Conservation (phyloP, 2,113 vertebrate species). For the Recurvirostra avosetta region DNA sequence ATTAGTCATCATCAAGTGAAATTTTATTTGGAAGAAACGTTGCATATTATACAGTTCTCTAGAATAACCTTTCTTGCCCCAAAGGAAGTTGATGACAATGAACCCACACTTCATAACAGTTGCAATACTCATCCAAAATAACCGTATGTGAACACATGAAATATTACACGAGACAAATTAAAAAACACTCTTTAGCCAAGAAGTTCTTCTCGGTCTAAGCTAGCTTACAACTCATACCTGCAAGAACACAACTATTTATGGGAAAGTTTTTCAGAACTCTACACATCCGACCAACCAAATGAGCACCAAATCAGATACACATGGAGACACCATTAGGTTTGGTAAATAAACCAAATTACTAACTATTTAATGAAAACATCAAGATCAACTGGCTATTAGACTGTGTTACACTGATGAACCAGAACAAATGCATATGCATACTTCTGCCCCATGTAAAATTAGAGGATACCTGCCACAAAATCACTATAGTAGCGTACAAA, state of each 20-base stretch:
- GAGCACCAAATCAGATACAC: neutral
- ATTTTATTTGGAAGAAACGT: neutral
- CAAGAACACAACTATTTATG: neutral
- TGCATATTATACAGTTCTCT: neutral
- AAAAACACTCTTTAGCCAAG: neutral
- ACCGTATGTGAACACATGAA: neutral
- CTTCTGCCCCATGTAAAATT: neutral
- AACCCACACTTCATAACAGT: neutral
- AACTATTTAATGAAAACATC: neutral
- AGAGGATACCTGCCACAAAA: neutral
- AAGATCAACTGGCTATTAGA: neutral
- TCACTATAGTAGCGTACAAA: neutral
- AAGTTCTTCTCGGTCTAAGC: neutral
- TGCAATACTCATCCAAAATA: neutral
- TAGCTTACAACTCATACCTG: neutral
- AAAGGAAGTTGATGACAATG: neutral
- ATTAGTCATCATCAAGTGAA: neutral
- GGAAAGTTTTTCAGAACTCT: neutral
- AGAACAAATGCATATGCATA: neutral
- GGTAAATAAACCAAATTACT: neutral
- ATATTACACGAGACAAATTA: rapidly evolving
- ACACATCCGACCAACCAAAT: neutral
- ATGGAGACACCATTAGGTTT: neutral
- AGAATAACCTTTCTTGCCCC: neutral
- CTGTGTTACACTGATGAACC: neutral